Evolutionary conservation across 2,797 vertebrate species (phyloP), one percentile per base, ranked within the genome.

Genomic region (Dipus sagitta): DNA sequence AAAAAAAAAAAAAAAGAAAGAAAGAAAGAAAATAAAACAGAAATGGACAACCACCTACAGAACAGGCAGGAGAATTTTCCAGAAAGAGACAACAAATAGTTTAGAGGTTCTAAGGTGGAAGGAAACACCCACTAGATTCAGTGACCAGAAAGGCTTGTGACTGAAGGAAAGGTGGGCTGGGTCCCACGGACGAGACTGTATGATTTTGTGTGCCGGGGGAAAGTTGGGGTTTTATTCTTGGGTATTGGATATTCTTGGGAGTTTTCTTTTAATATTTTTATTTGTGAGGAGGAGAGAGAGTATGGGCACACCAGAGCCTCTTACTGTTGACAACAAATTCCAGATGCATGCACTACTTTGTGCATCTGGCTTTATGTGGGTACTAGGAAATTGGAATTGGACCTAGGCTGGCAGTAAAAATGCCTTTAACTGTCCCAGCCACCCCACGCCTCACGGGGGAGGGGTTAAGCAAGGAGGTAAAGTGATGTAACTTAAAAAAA

Each of bases 151-250:
- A 10, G 78, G 76, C 30, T 34, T 54, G 74, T 77, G 14, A 26
- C 5, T 38, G 38, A 0, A 0, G 34, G 11, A 47, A 47, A 67
- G 6, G 23, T 32, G 11, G 62, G 14, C 0, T 6, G 42, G 24
- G 21, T 24, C 14, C 54, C 54, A 13, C 74, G 24, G 14, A 47
- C 24, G 7, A 0, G 64, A 52, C 26, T 23, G 2, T 34, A 2
- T 5, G 80, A 0, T 9, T 34, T 13, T 21, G 28, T 6, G 28
- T 20, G 58, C n/a, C 28, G 1, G 71, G 74, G 42, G 28, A 65
- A 86, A 78, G 70, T 0, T 32, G 54, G 13, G 54, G 11, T 68
- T 90, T 92, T 84, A 42, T 82, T 89, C 12, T 71, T 38, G 26
- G 32, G 62, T 38, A 72, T 60, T 2, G 1, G 91, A 74, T 71